Evolutionary conservation across 2,888 invertebrate genomes (phyloP), one percentile per base, ranked within the genome.

Genomic region (Rhingia campestris): DNA sequence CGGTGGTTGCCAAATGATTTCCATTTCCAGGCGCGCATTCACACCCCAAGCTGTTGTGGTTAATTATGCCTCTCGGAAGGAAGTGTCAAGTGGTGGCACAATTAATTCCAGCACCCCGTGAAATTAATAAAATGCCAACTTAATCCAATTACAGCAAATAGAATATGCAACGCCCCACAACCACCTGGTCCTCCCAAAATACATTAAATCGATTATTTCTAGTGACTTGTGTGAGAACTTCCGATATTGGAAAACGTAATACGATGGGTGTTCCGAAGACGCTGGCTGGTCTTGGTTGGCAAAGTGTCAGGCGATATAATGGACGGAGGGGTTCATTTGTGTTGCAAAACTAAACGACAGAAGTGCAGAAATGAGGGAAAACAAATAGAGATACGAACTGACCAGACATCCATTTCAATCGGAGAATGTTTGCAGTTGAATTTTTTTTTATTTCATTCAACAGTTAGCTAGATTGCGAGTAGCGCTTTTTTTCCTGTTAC

Each of bases 381-480:
- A 37, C 12, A 49, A 32, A 69, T 4, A 2, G 6, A 41, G 32
- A 30, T 12, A 45, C 61, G 9, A 39, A 58, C 41, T 51, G 41
- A 41, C 49, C 41, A 14, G 32, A 39, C 12, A 45, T 56, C 54
- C 54, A 43, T 14, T 47, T 33, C 53, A 10, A 54, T 12, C 5
- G 30, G 53, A 6, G 58, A 58, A 59, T 66, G 59, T 56, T 75
- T 61, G 76, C 69, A 75, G 12, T 56, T 69, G 69, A 41, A 47
- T 64, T 54, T 37, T 67, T 74, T 72, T 61, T 77, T 53, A 77
- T 72, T 86, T 70, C 70, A 73, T 67, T 72, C 72, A 69, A 73
- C 63, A 59, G 61, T 61, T 58, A 53, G 61, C 47, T 59, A 53
- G 43, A 59, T 75, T 75, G 64, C 35, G 22, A 70, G 51, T 69